Evolutionary conservation across 2,113 vertebrate genomes (phyloP).

Genomic region (Prietella phreatophila): DNA sequence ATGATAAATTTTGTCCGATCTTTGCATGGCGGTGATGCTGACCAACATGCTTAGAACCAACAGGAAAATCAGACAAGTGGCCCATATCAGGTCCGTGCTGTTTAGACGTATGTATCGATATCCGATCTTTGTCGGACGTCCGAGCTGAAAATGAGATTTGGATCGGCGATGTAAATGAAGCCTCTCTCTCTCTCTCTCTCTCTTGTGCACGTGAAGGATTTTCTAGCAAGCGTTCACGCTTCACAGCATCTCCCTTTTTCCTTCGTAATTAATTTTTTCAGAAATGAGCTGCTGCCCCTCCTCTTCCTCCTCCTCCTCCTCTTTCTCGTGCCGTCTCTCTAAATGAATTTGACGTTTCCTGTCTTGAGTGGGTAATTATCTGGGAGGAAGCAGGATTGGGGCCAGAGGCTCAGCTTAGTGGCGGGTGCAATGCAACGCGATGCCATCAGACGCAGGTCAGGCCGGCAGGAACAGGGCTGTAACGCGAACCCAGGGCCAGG

Average conservation of each 20-base stretch:
- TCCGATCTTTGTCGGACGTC: not conserved
- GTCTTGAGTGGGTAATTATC: conserved; percentile 50
- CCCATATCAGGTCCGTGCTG: not conserved
- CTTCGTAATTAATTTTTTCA: conserved; percentile 47
- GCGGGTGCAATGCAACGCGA: not conserved
- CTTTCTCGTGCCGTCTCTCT: conserved; percentile 35
- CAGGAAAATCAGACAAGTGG: not conserved
- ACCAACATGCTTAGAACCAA: not conserved
- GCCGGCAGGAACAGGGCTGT: conserved; percentile 32
- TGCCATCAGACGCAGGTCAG: conserved; percentile 24
- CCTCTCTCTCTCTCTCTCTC: not conserved
- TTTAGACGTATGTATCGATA: not conserved
- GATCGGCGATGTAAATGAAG: not conserved
- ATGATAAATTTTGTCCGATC: not conserved
- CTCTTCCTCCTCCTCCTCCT: not conserved
- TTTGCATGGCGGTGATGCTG: not conserved
- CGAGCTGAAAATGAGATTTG: not conserved
- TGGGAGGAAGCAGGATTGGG: conserved; percentile 50
- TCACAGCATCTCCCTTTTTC: conserved; percentile 19
- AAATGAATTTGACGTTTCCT: conserved; percentile 49
- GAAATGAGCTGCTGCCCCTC: conserved; percentile 30
- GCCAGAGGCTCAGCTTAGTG: conserved; percentile 40
- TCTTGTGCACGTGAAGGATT: not conserved
- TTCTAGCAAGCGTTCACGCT: conserved; percentile 20
- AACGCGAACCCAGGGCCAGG: conserved; percentile 38